phyloP scores from a whole-genome alignment of 2,797 vertebrate species.

The Argyrosomus regius region DNA sequence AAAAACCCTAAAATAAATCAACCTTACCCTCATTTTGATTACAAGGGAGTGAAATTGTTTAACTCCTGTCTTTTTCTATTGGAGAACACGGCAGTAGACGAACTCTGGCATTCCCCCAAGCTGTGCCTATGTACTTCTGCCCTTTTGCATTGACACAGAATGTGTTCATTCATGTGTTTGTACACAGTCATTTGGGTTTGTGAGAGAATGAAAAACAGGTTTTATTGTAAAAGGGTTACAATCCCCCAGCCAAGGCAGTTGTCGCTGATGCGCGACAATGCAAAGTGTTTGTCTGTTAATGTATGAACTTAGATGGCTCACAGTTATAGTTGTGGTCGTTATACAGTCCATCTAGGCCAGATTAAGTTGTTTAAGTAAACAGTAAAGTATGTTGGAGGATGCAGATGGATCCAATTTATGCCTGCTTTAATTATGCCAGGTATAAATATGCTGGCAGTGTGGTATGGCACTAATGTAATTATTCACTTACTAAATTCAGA shows the following conservation, averaged over 20 bases:
- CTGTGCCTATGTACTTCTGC: background rate
- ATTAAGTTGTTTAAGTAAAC: slow-evolving; percentile 11
- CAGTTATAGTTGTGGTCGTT: background rate
- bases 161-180: slow-evolving; percentile 13
- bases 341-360: background rate
- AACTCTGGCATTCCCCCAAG: background rate
- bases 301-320: slow-evolving; percentile 14
- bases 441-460: background rate
- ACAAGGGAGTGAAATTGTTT: background rate
- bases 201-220: slow-evolving; percentile 11
- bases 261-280: background rate
- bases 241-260: background rate
- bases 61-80: background rate
- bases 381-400: background rate
- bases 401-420: slow-evolving; percentile 3
- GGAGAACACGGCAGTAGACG: background rate
- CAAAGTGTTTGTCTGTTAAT: background rate
- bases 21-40: slow-evolving; percentile 6
- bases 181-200: background rate
- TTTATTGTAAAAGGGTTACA: slow-evolving; percentile 4
- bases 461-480: background rate
- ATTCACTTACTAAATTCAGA: background rate
- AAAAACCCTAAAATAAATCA: slow-evolving; percentile 36
- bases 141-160: background rate
- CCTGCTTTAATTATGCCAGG: background rate